A percentile compares a stretch with the other conserved stretches of the same genome.
phyloP scores from a whole-genome alignment of 2,113 vertebrate genomes.

The Mesocricetus auratus region DNA sequence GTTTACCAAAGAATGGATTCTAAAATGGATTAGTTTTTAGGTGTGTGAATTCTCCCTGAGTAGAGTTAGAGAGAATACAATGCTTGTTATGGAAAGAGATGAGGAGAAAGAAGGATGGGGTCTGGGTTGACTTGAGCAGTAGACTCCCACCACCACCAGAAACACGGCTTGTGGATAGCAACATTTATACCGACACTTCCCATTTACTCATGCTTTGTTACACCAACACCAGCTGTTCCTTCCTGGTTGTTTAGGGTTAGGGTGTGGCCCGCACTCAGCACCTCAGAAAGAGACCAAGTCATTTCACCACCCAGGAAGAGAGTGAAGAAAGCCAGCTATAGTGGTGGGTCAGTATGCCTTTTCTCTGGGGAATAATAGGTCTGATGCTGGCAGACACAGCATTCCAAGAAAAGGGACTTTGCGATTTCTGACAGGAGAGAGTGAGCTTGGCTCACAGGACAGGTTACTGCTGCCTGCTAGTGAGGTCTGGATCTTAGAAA shows the following conservation, averaged over 20 bases:
- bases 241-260: neutral
- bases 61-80: neutral
- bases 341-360: neutral
- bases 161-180: neutral
- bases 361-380: neutral
- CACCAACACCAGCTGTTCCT: neutral
- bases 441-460: neutral
- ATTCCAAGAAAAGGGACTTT: neutral
- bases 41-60: neutral
- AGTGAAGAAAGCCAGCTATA: neutral
- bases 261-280: neutral
- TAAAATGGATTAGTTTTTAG: neutral
- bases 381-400: neutral
- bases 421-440: neutral
- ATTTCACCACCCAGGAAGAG: neutral
- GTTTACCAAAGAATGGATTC: neutral
- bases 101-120: slow-evolving; percentile 24
- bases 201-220: neutral
- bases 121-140: neutral
- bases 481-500: neutral
- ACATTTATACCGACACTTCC: neutral
- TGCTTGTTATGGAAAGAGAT: slow-evolving; percentile 18
- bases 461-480: neutral
- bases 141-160: too few relatives aligned
- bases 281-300: neutral